Evolutionary conservation across 2,113 vertebrate genomes (phyloP), one percentile per base, ranked within the genome.

Genomic region (Hippocampus abdominalis): DNA sequence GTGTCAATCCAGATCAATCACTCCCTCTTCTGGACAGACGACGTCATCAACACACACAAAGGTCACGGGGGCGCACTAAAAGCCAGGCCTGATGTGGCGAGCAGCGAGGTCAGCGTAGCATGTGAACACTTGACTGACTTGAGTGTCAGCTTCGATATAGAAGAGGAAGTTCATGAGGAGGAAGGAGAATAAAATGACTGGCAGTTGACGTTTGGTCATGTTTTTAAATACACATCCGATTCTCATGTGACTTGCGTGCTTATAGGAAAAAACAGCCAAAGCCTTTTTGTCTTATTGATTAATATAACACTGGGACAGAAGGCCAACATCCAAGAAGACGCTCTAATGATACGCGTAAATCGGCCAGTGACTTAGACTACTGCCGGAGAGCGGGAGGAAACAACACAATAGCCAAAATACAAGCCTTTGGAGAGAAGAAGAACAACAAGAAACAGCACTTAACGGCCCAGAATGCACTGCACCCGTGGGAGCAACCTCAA

Each of bases 401-500:
- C 87, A 87, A 88, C 88, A 91, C 89, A 90, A 90, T 89, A 86
- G 88, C 86, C 72, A 88, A 90, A 91, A 90, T 89, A 90, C 89
- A 91, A 86, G 79, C 87, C 85, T 86, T 89, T 87, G 83, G 83
- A 86, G 82, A 78, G 84, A 88, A 87, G 84, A 72, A 87, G 82
- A 73, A 85, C 77, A 91, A 90, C 81, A 91, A 90, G 89, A 89
- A 93, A 93, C 90, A 93, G 90, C 93, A 93, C 94, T 94, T 94
- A 94, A 88, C 93, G 81, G 91, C 90, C 80, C 91, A 94, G 90
- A 91, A 92, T 94, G 93, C 90, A 91, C 89, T 83, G 76, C 80
- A 89, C 94, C 92, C 85, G 57, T 74, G 94, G 93, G 94, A 94
- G 84, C 84, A 87, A 92, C 92, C 90, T 94, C 87, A 93, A 93